These are phyloP conservation scores for Lycaena phlaeas DNA, from an alignment of 2,888 invertebrate genomes.

Conservation along the genomic window DNA sequence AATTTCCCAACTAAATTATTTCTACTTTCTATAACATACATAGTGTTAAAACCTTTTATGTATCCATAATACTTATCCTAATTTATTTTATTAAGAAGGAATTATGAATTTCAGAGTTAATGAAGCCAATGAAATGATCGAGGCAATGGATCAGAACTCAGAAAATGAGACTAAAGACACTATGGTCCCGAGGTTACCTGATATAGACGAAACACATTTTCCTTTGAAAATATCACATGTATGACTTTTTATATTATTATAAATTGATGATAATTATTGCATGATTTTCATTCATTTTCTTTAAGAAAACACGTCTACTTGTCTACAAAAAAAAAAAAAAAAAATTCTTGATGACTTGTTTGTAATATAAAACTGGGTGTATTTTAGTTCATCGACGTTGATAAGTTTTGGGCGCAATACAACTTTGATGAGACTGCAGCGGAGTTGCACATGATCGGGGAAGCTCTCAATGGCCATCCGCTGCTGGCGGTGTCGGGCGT, in stretches of 20 bases:
- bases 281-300: constrained; percentile 2
- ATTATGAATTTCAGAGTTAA: constrained; percentile 39
- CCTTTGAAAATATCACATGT: constrained; percentile 73
- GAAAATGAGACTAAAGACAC: constrained; percentile 25
- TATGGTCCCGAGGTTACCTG: constrained; percentile 69
- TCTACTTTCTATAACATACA: too few relatives aligned
- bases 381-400: constrained; percentile 71
- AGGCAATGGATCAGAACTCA: constrained; percentile 31
- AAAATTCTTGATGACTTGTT: too few relatives aligned
- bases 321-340: too few relatives aligned
- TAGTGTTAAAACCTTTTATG: too few relatives aligned
- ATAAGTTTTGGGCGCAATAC: constrained; percentile 80
- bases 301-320: background rate
- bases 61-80: too few relatives aligned
- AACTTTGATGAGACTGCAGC: constrained; percentile 51
- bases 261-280: too few relatives aligned
- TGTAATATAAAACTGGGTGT: too few relatives aligned
- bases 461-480: constrained; percentile 26
- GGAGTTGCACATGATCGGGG: constrained; percentile 29
- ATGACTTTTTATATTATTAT: too few relatives aligned
- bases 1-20: too few relatives aligned
- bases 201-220: constrained; percentile 72
- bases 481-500: constrained; percentile 28
- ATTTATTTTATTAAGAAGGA: too few relatives aligned
- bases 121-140: constrained; percentile 61